Conservation (phyloP, 1,140 invertebrate species). For the Piezodorus guildinii region DNA sequence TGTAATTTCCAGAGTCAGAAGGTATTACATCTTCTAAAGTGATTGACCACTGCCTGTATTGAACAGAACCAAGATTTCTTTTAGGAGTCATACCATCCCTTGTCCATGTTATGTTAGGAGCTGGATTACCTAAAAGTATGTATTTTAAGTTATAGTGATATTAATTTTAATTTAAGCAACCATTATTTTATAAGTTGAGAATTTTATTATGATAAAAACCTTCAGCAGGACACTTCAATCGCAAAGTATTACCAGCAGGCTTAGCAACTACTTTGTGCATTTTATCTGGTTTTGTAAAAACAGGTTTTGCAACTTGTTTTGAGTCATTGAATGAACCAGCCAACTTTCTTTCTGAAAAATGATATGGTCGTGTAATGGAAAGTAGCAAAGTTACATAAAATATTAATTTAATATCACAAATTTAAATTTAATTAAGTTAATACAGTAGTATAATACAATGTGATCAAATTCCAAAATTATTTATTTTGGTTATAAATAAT, state of each 20-base stretch:
- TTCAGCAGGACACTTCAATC: slow-evolving; percentile 48
- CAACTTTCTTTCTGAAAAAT: neutral
- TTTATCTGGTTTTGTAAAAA: slow-evolving; percentile 40
- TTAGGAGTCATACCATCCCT: slow-evolving; percentile 52
- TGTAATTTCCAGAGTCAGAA: slow-evolving; percentile 72
- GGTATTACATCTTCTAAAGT: slow-evolving; percentile 60
- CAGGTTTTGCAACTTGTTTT: slow-evolving; percentile 30
- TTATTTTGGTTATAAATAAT: too few relatives aligned
- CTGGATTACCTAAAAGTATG: slow-evolving; percentile 47
- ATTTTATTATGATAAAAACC: slow-evolving; percentile 30
- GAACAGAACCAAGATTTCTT: slow-evolving; percentile 45
- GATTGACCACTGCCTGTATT: slow-evolving; percentile 52
- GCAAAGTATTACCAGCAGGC: slow-evolving; percentile 53
- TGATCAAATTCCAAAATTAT: too few relatives aligned
- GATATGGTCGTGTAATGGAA: neutral
- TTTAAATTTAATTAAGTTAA: slow-evolving; percentile 5
- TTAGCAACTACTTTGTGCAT: slow-evolving; percentile 43
- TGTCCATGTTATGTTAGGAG: slow-evolving; percentile 65
- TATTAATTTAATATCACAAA: neutral
- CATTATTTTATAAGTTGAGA: neutral
- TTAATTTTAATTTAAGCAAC: neutral
- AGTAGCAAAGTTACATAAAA: neutral
- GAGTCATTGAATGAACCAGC: slow-evolving; percentile 36
- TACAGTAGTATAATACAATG: neutral
- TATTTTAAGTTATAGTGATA: neutral